phyloP scores from a whole-genome alignment of 2,113 vertebrate species.

The Alosa alosa region DNA sequence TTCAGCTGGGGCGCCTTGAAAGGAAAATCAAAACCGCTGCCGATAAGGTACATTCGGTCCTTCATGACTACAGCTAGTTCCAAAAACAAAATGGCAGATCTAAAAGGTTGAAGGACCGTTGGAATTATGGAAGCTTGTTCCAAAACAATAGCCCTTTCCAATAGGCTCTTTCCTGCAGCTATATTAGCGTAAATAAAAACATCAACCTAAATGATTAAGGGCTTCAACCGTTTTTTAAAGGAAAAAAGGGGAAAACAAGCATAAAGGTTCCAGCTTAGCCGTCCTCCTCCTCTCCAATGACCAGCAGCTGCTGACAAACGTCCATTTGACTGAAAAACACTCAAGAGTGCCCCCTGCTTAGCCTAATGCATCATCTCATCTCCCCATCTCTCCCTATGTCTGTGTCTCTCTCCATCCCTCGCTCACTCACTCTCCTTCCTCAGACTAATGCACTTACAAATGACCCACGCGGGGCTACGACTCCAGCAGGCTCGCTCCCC shows the following conservation, averaged over 20 bases:
- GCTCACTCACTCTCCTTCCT: slow-evolving; percentile 49
- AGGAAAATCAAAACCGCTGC: neutral
- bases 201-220: neutral
- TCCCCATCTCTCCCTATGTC: slow-evolving; percentile 46
- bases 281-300: neutral
- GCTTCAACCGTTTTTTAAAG: neutral
- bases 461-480: slow-evolving; percentile 37
- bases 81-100: slow-evolving; percentile 7
- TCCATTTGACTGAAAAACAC: neutral
- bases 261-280: neutral
- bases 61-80: neutral
- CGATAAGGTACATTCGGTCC: neutral
- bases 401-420: slow-evolving; percentile 59
- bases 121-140: neutral
- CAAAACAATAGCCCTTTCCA: neutral
- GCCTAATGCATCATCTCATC: slow-evolving; percentile 41
- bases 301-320: neutral
- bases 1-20: neutral
- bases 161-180: neutral
- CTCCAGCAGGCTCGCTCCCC: neutral
- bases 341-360: slow-evolving; percentile 19
- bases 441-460: slow-evolving; percentile 51
- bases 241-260: neutral
- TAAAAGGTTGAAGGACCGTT: neutral
- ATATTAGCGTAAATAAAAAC: neutral